Percentiles rank a stretch among this genome's conserved stretches.
phyloP scores from a whole-genome alignment of 1,140 invertebrate species.

The Prorops nasuta region DNA sequence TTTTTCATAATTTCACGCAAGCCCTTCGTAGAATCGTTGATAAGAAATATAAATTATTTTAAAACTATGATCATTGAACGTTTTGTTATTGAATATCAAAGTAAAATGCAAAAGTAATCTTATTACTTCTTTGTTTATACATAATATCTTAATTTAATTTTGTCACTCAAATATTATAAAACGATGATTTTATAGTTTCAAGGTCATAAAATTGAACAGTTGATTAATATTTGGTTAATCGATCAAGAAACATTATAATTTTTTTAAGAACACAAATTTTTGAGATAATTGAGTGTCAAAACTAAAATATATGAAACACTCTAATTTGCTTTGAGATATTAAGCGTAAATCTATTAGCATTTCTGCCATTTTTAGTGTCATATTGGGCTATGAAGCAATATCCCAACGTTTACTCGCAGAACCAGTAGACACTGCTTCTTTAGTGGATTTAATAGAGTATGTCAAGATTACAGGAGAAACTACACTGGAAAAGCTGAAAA shows the following conservation, averaged over 20 bases:
- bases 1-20: conserved; percentile 84
- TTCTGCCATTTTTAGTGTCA: conserved; percentile 67
- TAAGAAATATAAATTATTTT: conserved; percentile 66
- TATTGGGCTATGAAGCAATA: conserved; percentile 79
- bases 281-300: no score
- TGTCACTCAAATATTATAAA: no score
- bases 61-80: conserved; percentile 68
- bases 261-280: no score
- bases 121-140: neutral
- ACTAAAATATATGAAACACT: no score
- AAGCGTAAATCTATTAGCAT: no score
- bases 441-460: conserved; percentile 83
- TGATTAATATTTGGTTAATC: no score
- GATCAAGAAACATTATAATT: no score
- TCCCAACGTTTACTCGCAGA: conserved; percentile 73
- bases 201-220: no score
- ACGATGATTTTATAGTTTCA: no score
- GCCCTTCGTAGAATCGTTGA: conserved; percentile 72
- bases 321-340: no score
- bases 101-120: conserved; percentile 69
- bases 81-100: conserved; percentile 78
- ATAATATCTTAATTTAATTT: conserved; percentile 9
- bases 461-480: conserved; percentile 71
- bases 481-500: conserved; percentile 73
- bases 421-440: conserved; percentile 76